Conservation (phyloP, 2,797 vertebrate genomes). For the Pseudochromis fuscus region DNA sequence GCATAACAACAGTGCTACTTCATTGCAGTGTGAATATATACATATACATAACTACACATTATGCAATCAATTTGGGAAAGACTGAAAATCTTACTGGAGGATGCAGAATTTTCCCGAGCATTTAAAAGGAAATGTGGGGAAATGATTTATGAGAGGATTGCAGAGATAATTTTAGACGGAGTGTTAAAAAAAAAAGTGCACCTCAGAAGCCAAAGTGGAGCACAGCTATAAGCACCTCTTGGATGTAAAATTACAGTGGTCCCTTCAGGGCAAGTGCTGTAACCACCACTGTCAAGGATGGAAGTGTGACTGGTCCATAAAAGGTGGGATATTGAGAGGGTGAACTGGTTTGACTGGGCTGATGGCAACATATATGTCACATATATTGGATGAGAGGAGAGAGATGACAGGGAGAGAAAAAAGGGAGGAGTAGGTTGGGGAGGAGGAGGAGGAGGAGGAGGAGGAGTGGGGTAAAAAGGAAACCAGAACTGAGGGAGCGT, state of each 20-base stretch:
- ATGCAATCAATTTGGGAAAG: constrained; percentile 41
- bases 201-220: constrained; percentile 58
- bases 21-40: constrained; percentile 9
- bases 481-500: constrained; percentile 57
- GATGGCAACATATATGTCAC: constrained; percentile 31
- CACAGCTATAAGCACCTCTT: constrained; percentile 53
- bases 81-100: constrained; percentile 28
- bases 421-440: constrained; percentile 33
- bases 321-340: constrained; percentile 38
- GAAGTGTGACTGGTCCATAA: constrained; percentile 48
- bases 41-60: constrained; percentile 32
- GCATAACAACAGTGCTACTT: constrained; percentile 31
- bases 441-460: constrained; percentile 24
- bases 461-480: no score
- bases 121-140: constrained; percentile 35
- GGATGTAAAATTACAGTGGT: constrained; percentile 63
- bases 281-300: constrained; percentile 43
- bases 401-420: constrained; percentile 28
- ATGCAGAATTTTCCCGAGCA: constrained; percentile 15
- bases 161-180: constrained; percentile 53
- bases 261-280: constrained; percentile 45
- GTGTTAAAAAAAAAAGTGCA: constrained; percentile 50
- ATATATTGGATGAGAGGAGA: constrained; percentile 30
- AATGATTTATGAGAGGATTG: constrained; percentile 49
- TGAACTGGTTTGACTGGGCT: constrained; percentile 42